Evolutionary conservation across 2,797 vertebrate species (phyloP).

Genomic region (Acanthurus leucopareius): DNA sequence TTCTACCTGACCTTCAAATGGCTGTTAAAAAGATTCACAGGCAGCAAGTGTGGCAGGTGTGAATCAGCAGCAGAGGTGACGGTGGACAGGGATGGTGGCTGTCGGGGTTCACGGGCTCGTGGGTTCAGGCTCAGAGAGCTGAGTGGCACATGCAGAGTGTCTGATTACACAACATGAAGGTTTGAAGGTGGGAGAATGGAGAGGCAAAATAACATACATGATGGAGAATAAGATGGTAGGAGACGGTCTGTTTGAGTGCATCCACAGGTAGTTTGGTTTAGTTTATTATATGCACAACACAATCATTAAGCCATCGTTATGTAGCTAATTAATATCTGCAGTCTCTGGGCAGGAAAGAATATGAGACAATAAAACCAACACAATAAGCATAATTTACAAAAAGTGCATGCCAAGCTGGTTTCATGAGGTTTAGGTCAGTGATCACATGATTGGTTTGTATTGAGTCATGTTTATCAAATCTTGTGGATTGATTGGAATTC

Average conservation of each 20-base stretch:
- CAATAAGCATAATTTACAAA: too few species aligned
- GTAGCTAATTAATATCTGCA: too few species aligned
- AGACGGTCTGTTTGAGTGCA: background rate
- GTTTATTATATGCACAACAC: too few species aligned
- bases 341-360: too few species aligned
- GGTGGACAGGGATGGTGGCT: conserved; percentile 27
- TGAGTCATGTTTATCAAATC: too few species aligned
- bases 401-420: too few species aligned
- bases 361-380: too few species aligned
- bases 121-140: conserved; percentile 23
- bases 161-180: conserved; percentile 31
- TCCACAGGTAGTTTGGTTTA: background rate
- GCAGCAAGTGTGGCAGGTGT: conserved; percentile 44
- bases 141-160: conserved; percentile 24
- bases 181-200: conserved; percentile 14
- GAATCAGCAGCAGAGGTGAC: conserved; percentile 45
- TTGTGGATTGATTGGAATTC: too few species aligned
- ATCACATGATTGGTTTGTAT: too few species aligned
- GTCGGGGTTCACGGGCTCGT: conserved; percentile 4
- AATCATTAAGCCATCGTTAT: too few species aligned
- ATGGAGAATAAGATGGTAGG: background rate
- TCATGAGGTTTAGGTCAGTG: too few species aligned
- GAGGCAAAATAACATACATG: background rate
- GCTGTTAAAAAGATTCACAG: conserved; percentile 57
- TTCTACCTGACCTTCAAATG: conserved; percentile 53